phyloP scores from a whole-genome alignment of 1,140 invertebrate species.

The Scaptomyza hsui region DNA sequence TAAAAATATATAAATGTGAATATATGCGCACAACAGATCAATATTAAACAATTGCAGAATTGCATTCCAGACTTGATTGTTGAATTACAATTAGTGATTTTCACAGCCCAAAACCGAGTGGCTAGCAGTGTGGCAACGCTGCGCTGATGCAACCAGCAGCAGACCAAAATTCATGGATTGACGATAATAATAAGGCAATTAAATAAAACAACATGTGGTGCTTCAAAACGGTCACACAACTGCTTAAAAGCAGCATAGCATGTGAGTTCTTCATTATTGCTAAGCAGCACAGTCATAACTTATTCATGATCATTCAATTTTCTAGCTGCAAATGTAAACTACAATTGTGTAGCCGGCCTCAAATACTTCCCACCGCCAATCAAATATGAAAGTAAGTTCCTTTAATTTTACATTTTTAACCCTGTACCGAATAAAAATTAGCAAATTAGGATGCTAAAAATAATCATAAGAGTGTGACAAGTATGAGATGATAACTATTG shows the following conservation, averaged over 20 bases:
- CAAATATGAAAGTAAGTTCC: constrained; percentile 86
- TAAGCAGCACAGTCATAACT: not conserved
- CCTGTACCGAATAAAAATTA: not conserved
- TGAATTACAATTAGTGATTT: not conserved
- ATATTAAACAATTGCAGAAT: not conserved
- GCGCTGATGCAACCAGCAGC: constrained; percentile 49
- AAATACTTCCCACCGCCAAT: constrained; percentile 87
- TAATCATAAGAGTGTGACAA: no score
- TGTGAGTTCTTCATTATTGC: constrained; percentile 13
- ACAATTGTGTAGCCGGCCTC: constrained; percentile 84
- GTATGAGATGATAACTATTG: no score
- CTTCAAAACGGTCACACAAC: constrained; percentile 50
- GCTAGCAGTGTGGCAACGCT: constrained; percentile 31
- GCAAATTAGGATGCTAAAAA: not conserved
- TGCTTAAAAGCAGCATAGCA: constrained; percentile 49
- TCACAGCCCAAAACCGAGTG: not conserved
- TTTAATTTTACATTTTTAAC: constrained; percentile 6
- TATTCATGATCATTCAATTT: constrained; percentile 14
- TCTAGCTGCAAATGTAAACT: constrained; percentile 48
- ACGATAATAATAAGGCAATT: constrained; percentile 6
- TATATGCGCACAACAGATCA: not conserved
- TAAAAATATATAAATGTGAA: not conserved
- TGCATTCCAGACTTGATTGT: not conserved
- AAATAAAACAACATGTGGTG: constrained; percentile 51
- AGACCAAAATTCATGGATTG: constrained; percentile 23